phyloP scores from a whole-genome alignment of 2,797 vertebrate genomes.

The Echeneis naucrates region DNA sequence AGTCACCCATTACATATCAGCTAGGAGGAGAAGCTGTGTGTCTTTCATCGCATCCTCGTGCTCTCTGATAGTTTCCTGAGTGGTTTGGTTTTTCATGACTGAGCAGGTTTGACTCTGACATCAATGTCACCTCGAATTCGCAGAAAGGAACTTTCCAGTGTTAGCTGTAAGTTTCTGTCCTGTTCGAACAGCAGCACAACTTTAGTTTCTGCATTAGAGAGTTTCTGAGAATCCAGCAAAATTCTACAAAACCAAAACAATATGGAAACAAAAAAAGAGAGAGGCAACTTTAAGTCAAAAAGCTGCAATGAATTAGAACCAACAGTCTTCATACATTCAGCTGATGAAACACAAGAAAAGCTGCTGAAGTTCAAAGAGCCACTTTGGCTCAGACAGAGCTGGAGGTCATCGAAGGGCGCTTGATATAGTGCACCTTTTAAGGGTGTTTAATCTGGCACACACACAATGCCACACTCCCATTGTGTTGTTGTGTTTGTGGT shows the following conservation, averaged over 20 bases:
- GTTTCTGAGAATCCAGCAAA: too few species aligned
- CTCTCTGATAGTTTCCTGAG: too few species aligned
- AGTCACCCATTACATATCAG: slow-evolving; percentile 47
- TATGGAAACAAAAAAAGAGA: too few species aligned
- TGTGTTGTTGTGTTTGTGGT: slow-evolving; percentile 42
- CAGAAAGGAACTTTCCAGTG: too few species aligned
- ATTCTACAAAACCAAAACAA: slow-evolving; percentile 10
- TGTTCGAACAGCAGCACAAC: too few species aligned
- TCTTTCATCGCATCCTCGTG: too few species aligned
- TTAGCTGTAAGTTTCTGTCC: too few species aligned
- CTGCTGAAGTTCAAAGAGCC: slow-evolving; percentile 45
- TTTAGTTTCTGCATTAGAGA: too few species aligned
- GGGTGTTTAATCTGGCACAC: slow-evolving; percentile 48
- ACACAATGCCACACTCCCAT: slow-evolving; percentile 29
- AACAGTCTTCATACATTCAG: too few species aligned
- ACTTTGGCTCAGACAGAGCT: slow-evolving; percentile 39
- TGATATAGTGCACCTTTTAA: slow-evolving; percentile 39
- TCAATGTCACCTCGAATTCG: too few species aligned
- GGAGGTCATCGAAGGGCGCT: slow-evolving; percentile 49
- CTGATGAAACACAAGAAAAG: slow-evolving; percentile 20
- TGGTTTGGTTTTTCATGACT: too few species aligned
- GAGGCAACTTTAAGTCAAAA: background rate
- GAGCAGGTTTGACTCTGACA: too few species aligned
- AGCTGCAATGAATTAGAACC: background rate
- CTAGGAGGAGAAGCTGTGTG: background rate